Evolutionary conservation across 2,888 invertebrate species (phyloP), one percentile per base, ranked within the genome.

Genomic region (Sesia apiformis): DNA sequence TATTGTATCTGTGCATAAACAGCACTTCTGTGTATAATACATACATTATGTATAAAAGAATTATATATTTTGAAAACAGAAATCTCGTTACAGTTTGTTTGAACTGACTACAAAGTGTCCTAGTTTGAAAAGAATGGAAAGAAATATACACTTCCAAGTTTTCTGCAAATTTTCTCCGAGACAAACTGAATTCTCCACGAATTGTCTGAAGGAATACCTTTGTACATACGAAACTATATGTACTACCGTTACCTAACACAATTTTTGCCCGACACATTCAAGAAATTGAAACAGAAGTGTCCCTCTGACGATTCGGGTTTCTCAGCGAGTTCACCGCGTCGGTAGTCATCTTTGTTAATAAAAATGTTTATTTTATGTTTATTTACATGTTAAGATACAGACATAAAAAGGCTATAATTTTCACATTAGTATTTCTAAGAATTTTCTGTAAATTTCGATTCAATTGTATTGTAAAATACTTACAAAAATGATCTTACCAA

Each of bases 261-360:
- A 78, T 81, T 83, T 78, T 73, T 74, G 69, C 67, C 60, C 73
- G 72, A 76, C 76, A 74, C 72, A 77, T 77, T 71, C 74, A 63
- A 73, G 73, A 69, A 84, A 84, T 84, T 84, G 84, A 81, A 84
- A 84, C 81, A 79, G 76, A 82, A 84, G 77, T 74, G 79, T 76
- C 71, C 70, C 73, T 66, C 61, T 58, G 73, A 76, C 65, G 64
- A 68, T 69, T 70, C 67, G 64, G 65, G 63, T 50, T 50, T 50
- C 23, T 50, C 38, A 38, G 7, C 5, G 5, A 50, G 38, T 50
- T 50, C 38, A 50, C 4, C 38, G 5, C 50, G 23, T 8, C 2
- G 23, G 23, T 23, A 23, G 23, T 23, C 23, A 23, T 2, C 23
- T 23, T 23, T 23, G 23, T 23, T 23, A 23, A 23, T 23, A 23